phyloP scores from a whole-genome alignment of 2,888 invertebrate species.

The Meliscaeva auricollis region DNA sequence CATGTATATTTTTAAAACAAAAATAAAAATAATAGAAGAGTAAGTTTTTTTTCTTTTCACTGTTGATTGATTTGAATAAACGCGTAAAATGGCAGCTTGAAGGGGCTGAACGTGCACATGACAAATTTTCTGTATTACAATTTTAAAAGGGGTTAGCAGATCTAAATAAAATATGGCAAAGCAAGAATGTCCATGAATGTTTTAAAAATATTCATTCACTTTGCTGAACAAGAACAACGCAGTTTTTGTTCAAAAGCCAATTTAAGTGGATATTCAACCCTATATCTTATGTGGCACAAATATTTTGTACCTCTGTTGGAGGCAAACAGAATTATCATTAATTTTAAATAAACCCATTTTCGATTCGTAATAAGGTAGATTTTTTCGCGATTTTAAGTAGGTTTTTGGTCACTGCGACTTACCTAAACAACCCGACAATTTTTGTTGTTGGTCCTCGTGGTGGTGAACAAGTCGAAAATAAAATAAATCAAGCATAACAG shows the following conservation, averaged over 20 bases:
- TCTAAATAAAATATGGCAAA: slow-evolving; percentile 18
- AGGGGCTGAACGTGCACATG: slow-evolving; percentile 33
- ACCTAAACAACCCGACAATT: too few species aligned
- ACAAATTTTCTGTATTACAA: slow-evolving; percentile 26
- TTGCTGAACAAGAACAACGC: slow-evolving; percentile 29
- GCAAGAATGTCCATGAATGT: slow-evolving; percentile 8
- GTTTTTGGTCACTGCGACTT: background rate
- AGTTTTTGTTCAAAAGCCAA: background rate
- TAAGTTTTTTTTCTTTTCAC: background rate
- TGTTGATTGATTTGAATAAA: background rate
- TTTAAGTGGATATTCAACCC: slow-evolving; percentile 28
- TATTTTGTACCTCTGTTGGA: background rate
- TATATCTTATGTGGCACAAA: slow-evolving; percentile 2
- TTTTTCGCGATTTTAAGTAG: background rate
- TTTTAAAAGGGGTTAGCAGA: slow-evolving; percentile 38
- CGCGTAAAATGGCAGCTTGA: slow-evolving; percentile 47
- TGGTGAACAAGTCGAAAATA: too few species aligned
- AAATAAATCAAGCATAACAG: too few species aligned
- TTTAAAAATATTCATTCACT: slow-evolving; percentile 46
- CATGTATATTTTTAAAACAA: too few species aligned
- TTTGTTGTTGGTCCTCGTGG: too few species aligned
- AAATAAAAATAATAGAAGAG: too few species aligned
- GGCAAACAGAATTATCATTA: slow-evolving; percentile 57
- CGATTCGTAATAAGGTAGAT: slow-evolving; percentile 37
- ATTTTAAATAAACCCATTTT: slow-evolving; percentile 65